Conservation (phyloP, 1,140 invertebrate species). For the Drosophila leontia region DNA sequence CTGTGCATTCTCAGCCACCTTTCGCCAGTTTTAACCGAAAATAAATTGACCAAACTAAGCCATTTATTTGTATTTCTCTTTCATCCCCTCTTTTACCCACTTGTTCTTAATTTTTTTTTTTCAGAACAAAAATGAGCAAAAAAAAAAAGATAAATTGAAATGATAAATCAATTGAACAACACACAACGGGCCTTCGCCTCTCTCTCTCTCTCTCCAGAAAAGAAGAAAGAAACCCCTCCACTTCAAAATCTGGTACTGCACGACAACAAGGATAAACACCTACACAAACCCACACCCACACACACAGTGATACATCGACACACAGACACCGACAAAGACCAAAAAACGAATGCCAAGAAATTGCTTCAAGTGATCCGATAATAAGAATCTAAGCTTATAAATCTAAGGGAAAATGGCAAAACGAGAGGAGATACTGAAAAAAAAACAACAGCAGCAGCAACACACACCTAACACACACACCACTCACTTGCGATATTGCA, state of each 20-base stretch:
- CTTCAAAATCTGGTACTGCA: conserved; percentile 42
- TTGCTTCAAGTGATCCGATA: conserved; percentile 82
- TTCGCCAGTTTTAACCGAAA: conserved; percentile 13
- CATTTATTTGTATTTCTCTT: conserved; percentile 1
- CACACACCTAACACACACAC: conserved; percentile 16
- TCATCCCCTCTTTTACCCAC: neutral
- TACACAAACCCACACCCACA: conserved; percentile 21
- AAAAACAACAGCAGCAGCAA: conserved; percentile 12
- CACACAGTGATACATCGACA: conserved; percentile 13
- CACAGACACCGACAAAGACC: conserved; percentile 35
- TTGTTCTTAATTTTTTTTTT: conserved; percentile 37
- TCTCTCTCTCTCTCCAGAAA: conserved; percentile 10
- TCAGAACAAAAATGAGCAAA: conserved; percentile 61
- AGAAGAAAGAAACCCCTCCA: conserved; percentile 21
- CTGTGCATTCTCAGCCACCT: conserved; percentile 5
- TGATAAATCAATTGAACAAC: conserved; percentile 56
- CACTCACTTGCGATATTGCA: conserved; percentile 48
- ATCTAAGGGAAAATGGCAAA: conserved; percentile 36
- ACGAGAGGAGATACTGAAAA: conserved; percentile 11
- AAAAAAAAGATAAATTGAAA: conserved; percentile 53
- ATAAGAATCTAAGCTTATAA: conserved; percentile 79
- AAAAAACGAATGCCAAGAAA: conserved; percentile 68
- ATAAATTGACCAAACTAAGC: conserved; percentile 44
- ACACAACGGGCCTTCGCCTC: conserved; percentile 41
- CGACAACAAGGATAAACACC: conserved; percentile 26